A percentile compares a stretch with the other conserved stretches of the same genome.
Conservation (phyloP, 2,888 invertebrate species). For the Eulithis testata region DNA sequence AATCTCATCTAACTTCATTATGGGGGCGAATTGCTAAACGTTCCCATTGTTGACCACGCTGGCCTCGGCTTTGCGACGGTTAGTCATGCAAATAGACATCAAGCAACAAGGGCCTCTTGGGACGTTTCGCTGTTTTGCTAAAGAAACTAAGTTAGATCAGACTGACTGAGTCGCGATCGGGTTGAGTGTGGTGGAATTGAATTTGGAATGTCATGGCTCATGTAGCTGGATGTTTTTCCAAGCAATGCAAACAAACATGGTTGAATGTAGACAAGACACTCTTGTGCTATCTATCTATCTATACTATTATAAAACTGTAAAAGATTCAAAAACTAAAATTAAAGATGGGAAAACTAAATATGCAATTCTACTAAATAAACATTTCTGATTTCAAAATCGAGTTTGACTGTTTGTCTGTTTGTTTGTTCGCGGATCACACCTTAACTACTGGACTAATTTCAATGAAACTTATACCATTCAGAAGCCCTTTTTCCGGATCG, state of each 20-base stretch:
- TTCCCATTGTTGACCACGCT: constrained; percentile 74
- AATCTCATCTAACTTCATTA: constrained; percentile 83
- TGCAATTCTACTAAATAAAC: too few relatives aligned
- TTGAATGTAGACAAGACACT: background rate
- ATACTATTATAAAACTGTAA: too few relatives aligned
- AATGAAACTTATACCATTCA: too few relatives aligned
- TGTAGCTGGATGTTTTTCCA: background rate
- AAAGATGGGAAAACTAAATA: too few relatives aligned
- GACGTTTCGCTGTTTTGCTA: constrained; percentile 50
- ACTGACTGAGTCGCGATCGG: constrained; percentile 37
- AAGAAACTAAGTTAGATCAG: constrained; percentile 46
- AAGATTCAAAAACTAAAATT: too few relatives aligned
- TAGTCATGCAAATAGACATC: constrained; percentile 78
- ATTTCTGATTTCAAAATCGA: too few relatives aligned
- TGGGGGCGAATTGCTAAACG: constrained; percentile 79
- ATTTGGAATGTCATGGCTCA: constrained; percentile 23
- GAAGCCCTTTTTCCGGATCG: too few relatives aligned
- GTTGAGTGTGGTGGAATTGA: constrained; percentile 37
- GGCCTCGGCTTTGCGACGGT: constrained; percentile 62
- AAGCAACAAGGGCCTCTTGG: constrained; percentile 59
- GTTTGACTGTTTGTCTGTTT: too few relatives aligned
- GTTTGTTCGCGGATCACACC: too few relatives aligned
- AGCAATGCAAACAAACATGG: background rate
- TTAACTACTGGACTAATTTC: too few relatives aligned
- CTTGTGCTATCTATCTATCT: too few relatives aligned